phyloP scores from a whole-genome alignment of 2,113 vertebrate species.

The Isichthys henryi region DNA sequence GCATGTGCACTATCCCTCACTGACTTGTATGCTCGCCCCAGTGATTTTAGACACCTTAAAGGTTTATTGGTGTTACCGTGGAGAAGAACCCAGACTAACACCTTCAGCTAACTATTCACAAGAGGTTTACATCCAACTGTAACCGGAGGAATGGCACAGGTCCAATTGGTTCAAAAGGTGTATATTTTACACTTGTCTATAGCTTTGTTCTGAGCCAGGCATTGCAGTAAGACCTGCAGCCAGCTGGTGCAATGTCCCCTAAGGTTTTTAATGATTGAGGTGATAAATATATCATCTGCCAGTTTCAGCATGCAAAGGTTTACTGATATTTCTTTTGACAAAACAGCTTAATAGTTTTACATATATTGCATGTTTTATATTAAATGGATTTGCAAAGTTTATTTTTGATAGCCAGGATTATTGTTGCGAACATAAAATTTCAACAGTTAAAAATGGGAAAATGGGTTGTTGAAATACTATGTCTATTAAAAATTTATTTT shows the following conservation, averaged over 20 bases:
- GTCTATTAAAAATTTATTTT: background rate
- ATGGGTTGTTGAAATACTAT: background rate
- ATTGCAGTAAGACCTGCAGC: slow-evolving; percentile 2
- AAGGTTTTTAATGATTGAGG: slow-evolving; percentile 19
- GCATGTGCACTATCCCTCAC: background rate
- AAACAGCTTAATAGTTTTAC: background rate
- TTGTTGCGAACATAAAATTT: background rate
- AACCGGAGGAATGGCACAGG: background rate
- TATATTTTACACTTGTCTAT: slow-evolving; percentile 16
- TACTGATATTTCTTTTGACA: background rate
- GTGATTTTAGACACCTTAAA: slow-evolving; percentile 15
- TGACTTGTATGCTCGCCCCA: background rate
- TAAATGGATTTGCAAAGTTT: background rate
- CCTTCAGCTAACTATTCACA: slow-evolving; percentile 4
- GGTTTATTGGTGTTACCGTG: background rate
- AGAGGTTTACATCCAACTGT: slow-evolving; percentile 10
- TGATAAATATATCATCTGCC: slow-evolving; percentile 19
- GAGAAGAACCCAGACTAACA: background rate
- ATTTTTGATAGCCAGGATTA: background rate
- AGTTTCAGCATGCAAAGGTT: slow-evolving; percentile 1
- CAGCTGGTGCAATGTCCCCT: slow-evolving; percentile 9
- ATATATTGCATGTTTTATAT: background rate
- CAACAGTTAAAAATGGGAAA: background rate
- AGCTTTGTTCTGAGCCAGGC: slow-evolving; percentile 10
- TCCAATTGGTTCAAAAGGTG: slow-evolving; percentile 18